Percentiles rank a stretch among this genome's conserved stretches.
Evolutionary conservation across 2,113 vertebrate genomes (phyloP).

Genomic region (Synodontis membranacea): DNA sequence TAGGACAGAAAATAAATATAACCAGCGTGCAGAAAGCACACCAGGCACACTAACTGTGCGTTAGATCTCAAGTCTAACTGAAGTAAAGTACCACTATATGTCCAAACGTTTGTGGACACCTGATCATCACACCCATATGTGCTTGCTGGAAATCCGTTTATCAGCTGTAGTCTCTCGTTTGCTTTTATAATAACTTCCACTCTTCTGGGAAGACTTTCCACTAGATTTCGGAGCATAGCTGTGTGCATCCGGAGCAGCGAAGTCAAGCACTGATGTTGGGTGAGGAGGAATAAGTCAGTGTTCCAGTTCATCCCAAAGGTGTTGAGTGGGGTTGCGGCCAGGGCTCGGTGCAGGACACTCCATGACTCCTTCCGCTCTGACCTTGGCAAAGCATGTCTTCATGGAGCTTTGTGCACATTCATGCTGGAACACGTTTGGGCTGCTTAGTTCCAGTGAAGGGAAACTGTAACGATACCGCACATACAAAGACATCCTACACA

Average conservation of each 20-base stretch:
- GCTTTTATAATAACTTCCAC: not conserved
- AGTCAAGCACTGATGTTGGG: not conserved
- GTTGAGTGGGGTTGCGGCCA: not conserved
- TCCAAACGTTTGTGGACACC: not conserved
- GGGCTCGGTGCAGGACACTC: not conserved
- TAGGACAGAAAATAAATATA: not conserved
- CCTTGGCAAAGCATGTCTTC: not conserved
- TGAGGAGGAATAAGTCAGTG: not conserved
- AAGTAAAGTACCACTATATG: not conserved
- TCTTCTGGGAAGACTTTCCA: not conserved
- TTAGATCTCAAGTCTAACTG: not conserved
- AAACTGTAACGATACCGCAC: not conserved
- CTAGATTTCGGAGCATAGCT: not conserved
- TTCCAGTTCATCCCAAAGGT: not conserved
- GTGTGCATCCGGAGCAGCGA: not conserved
- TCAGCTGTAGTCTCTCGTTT: not conserved
- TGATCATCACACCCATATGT: not conserved
- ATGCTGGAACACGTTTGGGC: not conserved
- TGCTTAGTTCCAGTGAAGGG: not conserved
- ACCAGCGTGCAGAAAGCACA: too few relatives aligned
- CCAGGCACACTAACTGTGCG: too few relatives aligned
- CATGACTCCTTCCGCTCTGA: not conserved
- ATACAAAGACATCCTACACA: not conserved
- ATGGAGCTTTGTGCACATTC: not conserved
- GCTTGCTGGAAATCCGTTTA: not conserved